Evolutionary conservation across 2,888 invertebrate genomes (phyloP), one percentile per base, ranked within the genome.

Genomic region (Druceiella hillmani): DNA sequence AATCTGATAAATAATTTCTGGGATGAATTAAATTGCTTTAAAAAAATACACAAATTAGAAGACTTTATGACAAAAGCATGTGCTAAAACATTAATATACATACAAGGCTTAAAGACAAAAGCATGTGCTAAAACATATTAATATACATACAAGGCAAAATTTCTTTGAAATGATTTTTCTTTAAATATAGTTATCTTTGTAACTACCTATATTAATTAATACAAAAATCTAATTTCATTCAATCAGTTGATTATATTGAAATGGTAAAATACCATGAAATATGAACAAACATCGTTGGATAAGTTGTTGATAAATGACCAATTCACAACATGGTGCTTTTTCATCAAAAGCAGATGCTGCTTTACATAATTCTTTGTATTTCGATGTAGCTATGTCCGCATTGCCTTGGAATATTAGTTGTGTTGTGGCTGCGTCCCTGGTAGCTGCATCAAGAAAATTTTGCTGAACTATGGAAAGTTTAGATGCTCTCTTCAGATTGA

Each of bases 221-320:
- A n/a, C n/a, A 12, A 3, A 17, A 31, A 17, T 32, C 17, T 32
- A 52, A 2, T 46, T 41, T 61, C 62, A 66, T 3, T 57, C 41
- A 12, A 66, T 44, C 11, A 49, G 4, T 12, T 58, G 45, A 36
- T 51, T 55, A 35, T 50, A 61, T 3, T 59, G 61, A 48, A 55
- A 52, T 10, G 61, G 55, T 13, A 66, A 45, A 2, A 64, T 36
- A 2, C 68, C 69, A 34, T 53, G 43, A 14, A 66, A 57, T 44
- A 72, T 63, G 2, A 44, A 46, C 31, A 68, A 40, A 41, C 79
- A 74, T 48, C 80, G 78, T 52, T 83, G 83, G n/a, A 82, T 50
- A 1, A 75, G 66, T 58, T 82, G 78, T 46, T 78, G 76, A 43
- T 73, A 64, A 37, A 77, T 69, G 2, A 70, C 66, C 7, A 75